phyloP scores from a whole-genome alignment of 2,888 invertebrate genomes.

The Drosophila kuntzei region DNA sequence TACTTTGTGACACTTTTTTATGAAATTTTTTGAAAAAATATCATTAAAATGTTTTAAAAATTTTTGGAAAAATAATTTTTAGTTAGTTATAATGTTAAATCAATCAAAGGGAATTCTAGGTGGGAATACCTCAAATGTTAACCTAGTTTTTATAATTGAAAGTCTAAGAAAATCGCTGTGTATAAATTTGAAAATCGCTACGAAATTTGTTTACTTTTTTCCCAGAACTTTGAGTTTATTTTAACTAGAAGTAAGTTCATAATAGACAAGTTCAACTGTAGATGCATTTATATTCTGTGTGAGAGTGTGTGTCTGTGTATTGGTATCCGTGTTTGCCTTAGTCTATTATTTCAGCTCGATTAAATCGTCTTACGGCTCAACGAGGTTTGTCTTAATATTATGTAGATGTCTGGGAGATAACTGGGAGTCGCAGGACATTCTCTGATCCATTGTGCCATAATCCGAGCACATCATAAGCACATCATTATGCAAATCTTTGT shows the following conservation, averaged over 20 bases:
- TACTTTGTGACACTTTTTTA: too few species aligned
- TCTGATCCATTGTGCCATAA: slow-evolving; percentile 74
- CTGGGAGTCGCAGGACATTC: slow-evolving; percentile 21
- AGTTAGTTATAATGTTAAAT: too few species aligned
- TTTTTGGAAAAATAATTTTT: too few species aligned
- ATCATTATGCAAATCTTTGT: slow-evolving; percentile 75
- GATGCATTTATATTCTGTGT: slow-evolving; percentile 5
- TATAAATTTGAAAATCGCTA: not conserved
- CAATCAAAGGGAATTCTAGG: too few species aligned
- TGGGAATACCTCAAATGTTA: too few species aligned
- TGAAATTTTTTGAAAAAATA: too few species aligned
- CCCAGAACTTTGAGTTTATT: not conserved
- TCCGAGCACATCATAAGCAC: slow-evolving; percentile 76
- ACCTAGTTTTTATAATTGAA: too few species aligned
- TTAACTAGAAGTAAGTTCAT: slow-evolving; percentile 38
- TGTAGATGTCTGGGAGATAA: slow-evolving; percentile 77
- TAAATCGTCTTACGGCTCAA: slow-evolving; percentile 81
- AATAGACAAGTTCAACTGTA: slow-evolving; percentile 29
- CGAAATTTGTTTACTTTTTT: not conserved
- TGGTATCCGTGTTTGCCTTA: slow-evolving; percentile 55
- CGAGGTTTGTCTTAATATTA: slow-evolving; percentile 80
- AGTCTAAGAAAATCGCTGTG: too few species aligned
- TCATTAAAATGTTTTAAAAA: too few species aligned
- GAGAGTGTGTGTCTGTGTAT: slow-evolving; percentile 8
- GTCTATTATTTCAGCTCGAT: slow-evolving; percentile 81